Percentiles rank a stretch among this genome's conserved stretches.
phyloP scores from a whole-genome alignment of 1,140 invertebrate genomes.

The Paramacrobiotus metropolitanus region DNA sequence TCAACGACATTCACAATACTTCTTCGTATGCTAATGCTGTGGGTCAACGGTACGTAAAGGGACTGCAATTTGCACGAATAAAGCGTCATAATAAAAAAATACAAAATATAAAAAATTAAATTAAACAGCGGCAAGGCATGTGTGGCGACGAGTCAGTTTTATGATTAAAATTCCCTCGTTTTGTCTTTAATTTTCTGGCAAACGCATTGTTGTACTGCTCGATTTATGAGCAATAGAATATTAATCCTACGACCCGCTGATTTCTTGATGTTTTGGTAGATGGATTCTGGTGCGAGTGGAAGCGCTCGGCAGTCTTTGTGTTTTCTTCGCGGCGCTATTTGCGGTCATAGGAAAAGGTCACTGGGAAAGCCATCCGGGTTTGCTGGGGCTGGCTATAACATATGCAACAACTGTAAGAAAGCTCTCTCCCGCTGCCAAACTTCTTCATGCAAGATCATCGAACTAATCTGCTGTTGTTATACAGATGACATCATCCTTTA shows the following conservation, averaged over 20 bases:
- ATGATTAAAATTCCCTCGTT: not conserved
- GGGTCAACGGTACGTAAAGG: not conserved
- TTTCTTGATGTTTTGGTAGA: not conserved
- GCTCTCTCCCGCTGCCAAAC: not conserved
- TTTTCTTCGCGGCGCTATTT: not conserved
- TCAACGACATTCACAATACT: not conserved
- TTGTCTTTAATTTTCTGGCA: too few relatives aligned
- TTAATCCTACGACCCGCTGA: not conserved
- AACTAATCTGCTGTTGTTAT: too few relatives aligned
- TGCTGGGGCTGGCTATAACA: not conserved
- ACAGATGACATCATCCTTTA: conserved; percentile 31
- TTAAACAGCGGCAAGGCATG: too few relatives aligned
- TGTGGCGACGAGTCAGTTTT: too few relatives aligned
- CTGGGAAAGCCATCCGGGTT: not conserved
- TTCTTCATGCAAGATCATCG: not conserved
- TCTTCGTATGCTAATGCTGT: not conserved
- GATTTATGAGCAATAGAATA: too few relatives aligned
- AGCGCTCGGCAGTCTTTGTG: not conserved
- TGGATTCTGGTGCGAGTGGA: not conserved
- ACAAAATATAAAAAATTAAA: not conserved
- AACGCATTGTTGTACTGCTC: too few relatives aligned
- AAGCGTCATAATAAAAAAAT: not conserved
- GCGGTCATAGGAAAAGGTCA: not conserved
- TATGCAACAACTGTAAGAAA: not conserved
- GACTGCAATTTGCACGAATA: not conserved